Evolutionary conservation across 2,888 invertebrate genomes (phyloP), one percentile per base, ranked within the genome.

Genomic region (Hymenopus coronatus): DNA sequence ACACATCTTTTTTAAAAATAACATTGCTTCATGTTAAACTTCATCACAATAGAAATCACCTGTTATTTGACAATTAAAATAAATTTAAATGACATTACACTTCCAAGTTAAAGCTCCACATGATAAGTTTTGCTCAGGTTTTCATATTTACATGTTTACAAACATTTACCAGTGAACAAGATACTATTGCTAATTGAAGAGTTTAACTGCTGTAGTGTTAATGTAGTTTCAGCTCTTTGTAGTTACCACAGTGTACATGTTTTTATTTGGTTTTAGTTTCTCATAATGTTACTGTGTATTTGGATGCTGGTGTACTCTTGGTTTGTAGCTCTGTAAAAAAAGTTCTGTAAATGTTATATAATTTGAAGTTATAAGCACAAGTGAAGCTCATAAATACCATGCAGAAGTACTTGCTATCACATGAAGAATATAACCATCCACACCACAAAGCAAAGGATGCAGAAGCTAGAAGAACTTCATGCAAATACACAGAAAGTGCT

Each of bases 401-500:
- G 54, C 54, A 70, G 54, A 70, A 70, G 54, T 70, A 70, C 54
- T 70, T 70, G 54, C 54, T 70, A 70, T 70, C 20, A 70, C 54
- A 70, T 70, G 54, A 70, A 70, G 54, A 70, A 70, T 20, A 70
- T 70, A 70, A 70, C 25, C 54, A 70, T 70, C 54, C 54, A 70
- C 54, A 70, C 54, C 54, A 70, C 54, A 70, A 70, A 88, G 30
- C 20, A 27, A 46, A 83, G 33, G 27, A 33, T 25, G 20, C 33
- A 83, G 46, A n/a, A 87, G 46, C 81, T 28, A 54, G 86, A 89
- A 82, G 81, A 88, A 40, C 28, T 28, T 90, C 84, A 89, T 89
- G 89, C 90, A 89, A 85, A 90, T 86, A 82, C 89, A 82, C 88
- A 90, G 83, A 84, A 88, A 91, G 30, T 40, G 27, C 54, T 81